Conservation (phyloP, 1,140 invertebrate genomes). For the Anoplolepis gracilipes region DNA sequence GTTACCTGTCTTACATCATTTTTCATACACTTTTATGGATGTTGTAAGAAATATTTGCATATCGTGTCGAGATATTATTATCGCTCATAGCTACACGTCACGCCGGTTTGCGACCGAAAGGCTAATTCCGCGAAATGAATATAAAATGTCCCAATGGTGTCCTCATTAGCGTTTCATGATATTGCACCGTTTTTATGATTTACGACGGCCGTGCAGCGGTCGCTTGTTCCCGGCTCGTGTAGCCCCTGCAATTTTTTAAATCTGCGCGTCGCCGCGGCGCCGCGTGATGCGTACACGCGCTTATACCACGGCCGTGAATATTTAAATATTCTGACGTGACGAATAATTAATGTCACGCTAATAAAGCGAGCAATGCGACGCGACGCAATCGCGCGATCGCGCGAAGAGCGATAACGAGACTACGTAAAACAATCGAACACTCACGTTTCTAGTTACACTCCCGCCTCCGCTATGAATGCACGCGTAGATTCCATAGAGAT, state of each 20-base stretch:
- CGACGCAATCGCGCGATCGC: slow-evolving; percentile 13
- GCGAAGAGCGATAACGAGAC: neutral
- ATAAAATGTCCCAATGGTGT: slow-evolving; percentile 75
- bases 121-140: slow-evolving; percentile 74
- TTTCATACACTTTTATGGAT: slow-evolving; percentile 13
- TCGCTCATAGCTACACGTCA: slow-evolving; percentile 65
- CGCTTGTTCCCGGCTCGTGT: slow-evolving; percentile 57
- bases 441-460: slow-evolving; percentile 13
- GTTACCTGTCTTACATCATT: neutral
- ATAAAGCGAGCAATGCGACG: slow-evolving; percentile 40
- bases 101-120: slow-evolving; percentile 69
- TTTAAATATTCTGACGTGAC: slow-evolving; percentile 68
- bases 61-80: slow-evolving; percentile 69
- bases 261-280: slow-evolving; percentile 48
- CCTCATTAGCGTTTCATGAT: slow-evolving; percentile 75
- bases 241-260: slow-evolving; percentile 71
- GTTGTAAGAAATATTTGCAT: slow-evolving; percentile 60
- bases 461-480: neutral
- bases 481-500: neutral
- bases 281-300: slow-evolving; percentile 52
- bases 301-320: slow-evolving; percentile 60
- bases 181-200: slow-evolving; percentile 75
- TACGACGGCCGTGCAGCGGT: slow-evolving; percentile 56
- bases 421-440: slow-evolving; percentile 5
- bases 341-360: slow-evolving; percentile 68